Evolutionary conservation across 23 tunicate species (phyloP).

Genomic region (Halocynthia aurantium): DNA sequence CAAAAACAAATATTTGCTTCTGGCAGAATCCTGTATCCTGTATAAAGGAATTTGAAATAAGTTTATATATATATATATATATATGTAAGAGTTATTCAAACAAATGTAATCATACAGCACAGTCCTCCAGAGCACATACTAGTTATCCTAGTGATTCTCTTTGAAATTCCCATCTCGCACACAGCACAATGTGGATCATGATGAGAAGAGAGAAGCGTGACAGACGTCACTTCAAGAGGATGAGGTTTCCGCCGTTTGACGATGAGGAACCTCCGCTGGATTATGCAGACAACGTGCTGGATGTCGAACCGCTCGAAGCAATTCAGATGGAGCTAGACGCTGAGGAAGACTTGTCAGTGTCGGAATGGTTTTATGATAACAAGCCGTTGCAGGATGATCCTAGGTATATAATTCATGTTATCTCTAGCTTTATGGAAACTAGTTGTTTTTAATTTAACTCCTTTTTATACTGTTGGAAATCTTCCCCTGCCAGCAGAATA

Average conservation of each 20-base stretch:
- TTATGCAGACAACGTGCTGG: slow-evolving; percentile 96
- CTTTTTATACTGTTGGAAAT: too few relatives aligned
- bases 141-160: too few relatives aligned
- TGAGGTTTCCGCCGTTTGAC: slow-evolving; percentile 99
- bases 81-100: too few relatives aligned
- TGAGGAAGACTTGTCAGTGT: slow-evolving; percentile 90
- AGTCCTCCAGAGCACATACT: too few relatives aligned
- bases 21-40: too few relatives aligned
- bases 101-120: too few relatives aligned
- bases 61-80: too few relatives aligned
- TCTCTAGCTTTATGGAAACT: too few relatives aligned
- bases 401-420: slow-evolving; percentile 24
- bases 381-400: slow-evolving; percentile 75
- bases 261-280: slow-evolving; percentile 99
- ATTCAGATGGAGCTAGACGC: slow-evolving; percentile 97
- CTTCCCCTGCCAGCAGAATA: too few relatives aligned
- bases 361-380: slow-evolving; percentile 96
- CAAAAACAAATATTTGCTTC: too few relatives aligned
- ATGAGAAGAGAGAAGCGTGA: slow-evolving; percentile 98
- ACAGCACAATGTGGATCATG: slow-evolving; percentile 99
- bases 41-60: too few relatives aligned
- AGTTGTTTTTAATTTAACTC: too few relatives aligned
- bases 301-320: slow-evolving; percentile 97
- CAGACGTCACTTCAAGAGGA: slow-evolving; percentile 98
- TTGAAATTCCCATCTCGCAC: neutral